A percentile compares a stretch with the other conserved stretches of the same genome.
phyloP scores from a whole-genome alignment of 2,888 invertebrate genomes.

The Mythimna ferrago region DNA sequence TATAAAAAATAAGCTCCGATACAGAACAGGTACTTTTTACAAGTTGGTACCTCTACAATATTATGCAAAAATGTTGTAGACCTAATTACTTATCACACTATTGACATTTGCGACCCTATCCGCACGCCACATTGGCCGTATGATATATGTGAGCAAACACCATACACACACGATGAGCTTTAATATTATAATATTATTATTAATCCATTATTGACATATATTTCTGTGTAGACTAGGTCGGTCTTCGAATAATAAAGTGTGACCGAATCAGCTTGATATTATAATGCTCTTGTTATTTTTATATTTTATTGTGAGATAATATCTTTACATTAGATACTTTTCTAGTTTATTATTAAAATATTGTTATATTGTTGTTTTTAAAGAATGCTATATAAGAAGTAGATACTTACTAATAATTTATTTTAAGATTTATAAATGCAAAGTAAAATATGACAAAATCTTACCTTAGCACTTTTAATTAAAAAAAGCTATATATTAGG shows the following conservation, averaged over 20 bases:
- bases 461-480: no score
- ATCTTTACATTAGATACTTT: neutral
- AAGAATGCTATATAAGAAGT: no score
- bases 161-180: conserved; percentile 55
- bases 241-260: conserved; percentile 39
- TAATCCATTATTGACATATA: conserved; percentile 65
- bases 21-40: no score
- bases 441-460: no score
- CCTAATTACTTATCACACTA: conserved; percentile 49
- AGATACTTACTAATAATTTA: no score
- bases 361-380: no score
- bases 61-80: conserved; percentile 8
- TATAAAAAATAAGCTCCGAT: no score
- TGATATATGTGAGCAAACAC: conserved; percentile 76
- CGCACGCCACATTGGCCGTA: conserved; percentile 70
- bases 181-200: conserved; percentile 58
- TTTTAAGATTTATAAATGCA: no score
- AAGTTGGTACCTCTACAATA: neutral
- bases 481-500: no score
- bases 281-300: conserved; percentile 18
- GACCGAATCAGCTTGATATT: conserved; percentile 52
- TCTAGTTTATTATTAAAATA: neutral
- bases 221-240: conserved; percentile 38
- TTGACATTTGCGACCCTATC: conserved; percentile 56
- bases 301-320: neutral